These are phyloP conservation scores for Nesogale talazaci DNA, from an alignment of 2,113 vertebrate genomes.

Conservation along the genomic window DNA sequence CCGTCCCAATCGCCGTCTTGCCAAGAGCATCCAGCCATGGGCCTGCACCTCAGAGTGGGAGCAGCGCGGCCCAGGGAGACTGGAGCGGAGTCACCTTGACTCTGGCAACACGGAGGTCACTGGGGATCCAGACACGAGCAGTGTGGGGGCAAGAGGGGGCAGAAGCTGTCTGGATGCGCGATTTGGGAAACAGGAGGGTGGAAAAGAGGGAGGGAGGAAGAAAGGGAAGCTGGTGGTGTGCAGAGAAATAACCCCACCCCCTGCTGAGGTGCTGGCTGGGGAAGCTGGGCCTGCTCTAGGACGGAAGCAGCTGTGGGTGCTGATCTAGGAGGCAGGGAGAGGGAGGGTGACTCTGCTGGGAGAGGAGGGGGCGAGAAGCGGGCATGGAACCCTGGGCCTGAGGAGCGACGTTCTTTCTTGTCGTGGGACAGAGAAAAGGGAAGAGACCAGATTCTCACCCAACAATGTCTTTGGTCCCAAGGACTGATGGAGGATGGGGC, in stretches of 20 bases:
- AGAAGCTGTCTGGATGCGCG: background rate
- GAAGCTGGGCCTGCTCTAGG: background rate
- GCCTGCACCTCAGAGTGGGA: background rate
- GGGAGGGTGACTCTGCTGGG: background rate
- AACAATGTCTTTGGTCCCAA: constrained; percentile 10
- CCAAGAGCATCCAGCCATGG: background rate
- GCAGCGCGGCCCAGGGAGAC: background rate
- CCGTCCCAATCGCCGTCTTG: background rate
- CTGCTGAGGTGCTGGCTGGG: background rate
- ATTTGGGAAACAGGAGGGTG: background rate
- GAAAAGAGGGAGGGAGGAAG: background rate
- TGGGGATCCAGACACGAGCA: constrained; percentile 17
- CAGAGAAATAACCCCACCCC: background rate
- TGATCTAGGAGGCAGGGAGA: background rate
- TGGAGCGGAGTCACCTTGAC: background rate
- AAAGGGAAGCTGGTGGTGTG: background rate
- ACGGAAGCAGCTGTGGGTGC: background rate
- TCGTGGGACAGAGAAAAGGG: background rate
- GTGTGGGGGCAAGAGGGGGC: background rate
- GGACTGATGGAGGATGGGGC: background rate
- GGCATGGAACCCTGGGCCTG: no score
- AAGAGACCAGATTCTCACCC: background rate
- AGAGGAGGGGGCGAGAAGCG: background rate
- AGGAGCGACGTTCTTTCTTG: background rate
- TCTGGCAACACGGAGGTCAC: background rate